Base-by-base conservation (phyloP, 1,140 invertebrate species). In the Platyura marginata region DNA sequence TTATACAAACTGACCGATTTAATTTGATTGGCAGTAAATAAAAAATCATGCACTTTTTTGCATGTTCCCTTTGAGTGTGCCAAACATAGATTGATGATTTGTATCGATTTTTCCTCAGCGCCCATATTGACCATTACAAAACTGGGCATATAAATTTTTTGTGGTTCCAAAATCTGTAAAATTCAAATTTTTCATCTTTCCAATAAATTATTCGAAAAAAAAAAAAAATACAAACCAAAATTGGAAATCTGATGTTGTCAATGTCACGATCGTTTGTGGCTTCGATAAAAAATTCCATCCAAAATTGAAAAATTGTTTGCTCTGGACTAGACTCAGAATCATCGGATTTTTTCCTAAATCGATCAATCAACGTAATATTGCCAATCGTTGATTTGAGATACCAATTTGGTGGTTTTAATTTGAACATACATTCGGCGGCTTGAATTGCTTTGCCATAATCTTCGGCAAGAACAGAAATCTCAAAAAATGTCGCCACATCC, bases 401-500 rank as follows among this genome's bases (percentile, higher is more conserved):
- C 95, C 96, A 99, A 61, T 88, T 86, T 0, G 95, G 94, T 32
- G 95, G 94, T 67, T 98, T 98, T 36, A 99, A 64, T 66, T 89
- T 92, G 55, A 96, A 98, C 95, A 99, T 99, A 59, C 88, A 95
- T 60, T 96, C 89, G 2, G 95, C 90, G 15, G 94, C 95, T 67
- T 97, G 89, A 51, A 93, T 85, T 5, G 95, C 94, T 65, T 98
- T 98, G 3, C 79, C 70, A 65, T 96, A 98, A 62, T 98, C 90
- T 63, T 97, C 88, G 13, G 93, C 93, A 13, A 99, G 65, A 1
- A 98, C 94, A 42, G 88, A 92, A 43, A 98, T 97, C 65, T 99
- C 96, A 65, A 99, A 98, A 66, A 97, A 98, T 1, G 94, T 98
- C 0, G 96, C 96, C 6, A 98, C 92, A 66, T 96, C 93, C 96